phyloP scores from a whole-genome alignment of 2,888 invertebrate genomes.

The Luperina testacea region DNA sequence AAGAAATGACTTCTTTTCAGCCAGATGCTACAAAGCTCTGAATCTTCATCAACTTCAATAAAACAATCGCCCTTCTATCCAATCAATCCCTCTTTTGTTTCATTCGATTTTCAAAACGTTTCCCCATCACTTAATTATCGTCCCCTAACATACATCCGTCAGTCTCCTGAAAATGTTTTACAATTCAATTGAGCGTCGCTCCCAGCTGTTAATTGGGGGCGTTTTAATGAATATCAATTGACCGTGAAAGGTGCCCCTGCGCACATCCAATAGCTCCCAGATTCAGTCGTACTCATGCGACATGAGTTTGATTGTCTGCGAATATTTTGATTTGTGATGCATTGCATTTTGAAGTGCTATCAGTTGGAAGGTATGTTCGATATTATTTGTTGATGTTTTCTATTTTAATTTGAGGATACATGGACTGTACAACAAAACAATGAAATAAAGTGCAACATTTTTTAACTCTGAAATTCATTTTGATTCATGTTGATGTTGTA shows the following conservation, averaged over 20 bases:
- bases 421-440: neutral
- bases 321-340: slow-evolving; percentile 31
- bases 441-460: neutral
- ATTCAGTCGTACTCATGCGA: slow-evolving; percentile 34
- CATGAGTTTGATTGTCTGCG: slow-evolving; percentile 31
- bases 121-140: slow-evolving; percentile 47
- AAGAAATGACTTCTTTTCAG: neutral
- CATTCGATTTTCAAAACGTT: slow-evolving; percentile 21
- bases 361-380: neutral
- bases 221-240: slow-evolving; percentile 85
- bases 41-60: neutral
- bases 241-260: slow-evolving; percentile 68
- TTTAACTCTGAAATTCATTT: neutral
- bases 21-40: neutral
- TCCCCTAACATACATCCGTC: slow-evolving; percentile 63
- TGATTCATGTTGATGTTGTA: too few species aligned
- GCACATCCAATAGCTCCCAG: slow-evolving; percentile 53
- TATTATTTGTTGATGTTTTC: slow-evolving; percentile 8
- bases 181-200: slow-evolving; percentile 79
- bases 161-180: slow-evolving; percentile 78
- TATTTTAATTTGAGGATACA: neutral
- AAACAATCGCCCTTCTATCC: neutral
- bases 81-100: neutral
- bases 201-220: slow-evolving; percentile 80
- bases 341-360: slow-evolving; percentile 17